Base-by-base conservation (phyloP, 64 coral and sea anemone genomes). In the Montipora foliosa region DNA sequence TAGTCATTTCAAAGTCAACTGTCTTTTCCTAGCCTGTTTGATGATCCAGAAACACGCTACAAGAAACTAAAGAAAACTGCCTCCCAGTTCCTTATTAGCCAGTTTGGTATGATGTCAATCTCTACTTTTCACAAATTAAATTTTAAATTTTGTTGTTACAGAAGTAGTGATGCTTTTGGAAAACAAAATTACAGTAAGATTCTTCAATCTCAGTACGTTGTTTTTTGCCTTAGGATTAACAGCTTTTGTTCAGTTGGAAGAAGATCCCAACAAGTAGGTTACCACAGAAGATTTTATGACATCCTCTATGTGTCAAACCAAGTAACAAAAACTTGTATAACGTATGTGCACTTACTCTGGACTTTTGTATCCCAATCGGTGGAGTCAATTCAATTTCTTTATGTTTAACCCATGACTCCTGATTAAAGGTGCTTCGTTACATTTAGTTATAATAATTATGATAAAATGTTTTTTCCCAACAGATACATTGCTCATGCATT, bases 41-140 rank as follows among this genome's bases (percentile, higher is more conserved):
- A 99, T 79, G 79, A 94, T 20, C 91, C 98, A 67, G 78, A 94
- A 87, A 81, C 92, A 53, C 81, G 94, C 79, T 99, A 99, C 73
- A 99, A 94, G n/a, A 99, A 99, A 91, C 46, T 94, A 0, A 99
- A 95, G 95, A 94, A 94, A 58, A 91, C 89, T 50, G 89, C 83
- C 19, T 88, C 76, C 24, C 98, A 99, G 68, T 96, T 99, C 82
- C 88, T 92, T 8, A 94, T 99, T 58, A 94, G 92, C 67, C 98
- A 99, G 81, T 99, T 96, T 99, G 98, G 98, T 99, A 44, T 68
- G 91, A 84, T 81, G 57, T 76, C 37, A 37, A 37, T 37, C 37
- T 37, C 37, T 37, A 1, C 20, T 89, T n/a, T 9, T 67, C 52
- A 55, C 10, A 55, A 5, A 55, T 55, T 55, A 55, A 55, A 37